phyloP scores from a whole-genome alignment of 2,113 vertebrate genomes.

The Zapornia atra region DNA sequence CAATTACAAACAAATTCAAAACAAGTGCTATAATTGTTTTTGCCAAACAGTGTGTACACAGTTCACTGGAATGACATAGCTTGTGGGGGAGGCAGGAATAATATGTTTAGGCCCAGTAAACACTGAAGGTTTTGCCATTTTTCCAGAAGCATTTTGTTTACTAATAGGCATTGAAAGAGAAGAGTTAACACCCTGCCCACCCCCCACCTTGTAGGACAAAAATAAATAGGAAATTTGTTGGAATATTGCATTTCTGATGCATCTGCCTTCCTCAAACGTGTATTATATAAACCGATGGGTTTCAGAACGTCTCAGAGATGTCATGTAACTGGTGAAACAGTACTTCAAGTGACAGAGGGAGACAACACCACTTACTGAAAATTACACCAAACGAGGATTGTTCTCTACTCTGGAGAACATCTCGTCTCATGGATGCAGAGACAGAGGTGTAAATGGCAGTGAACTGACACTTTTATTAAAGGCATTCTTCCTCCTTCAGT shows the following conservation, averaged over 20 bases:
- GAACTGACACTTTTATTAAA: constrained; percentile 49
- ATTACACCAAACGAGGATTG: not conserved
- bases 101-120: constrained; percentile 52
- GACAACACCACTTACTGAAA: constrained; percentile 24
- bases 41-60: constrained; percentile 57
- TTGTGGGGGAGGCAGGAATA: constrained; percentile 61
- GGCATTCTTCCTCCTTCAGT: constrained; percentile 27
- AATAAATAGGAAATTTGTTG: constrained; percentile 14
- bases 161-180: not conserved
- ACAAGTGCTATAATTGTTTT: constrained; percentile 54
- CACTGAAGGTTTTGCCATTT: constrained; percentile 40
- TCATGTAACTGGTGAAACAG: not conserved
- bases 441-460: constrained; percentile 19
- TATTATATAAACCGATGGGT: not conserved
- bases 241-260: not conserved
- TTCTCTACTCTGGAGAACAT: constrained; percentile 25
- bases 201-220: not conserved
- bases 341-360: constrained; percentile 42
- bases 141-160: constrained; percentile 64
- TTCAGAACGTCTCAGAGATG: constrained; percentile 15
- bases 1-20: constrained; percentile 60
- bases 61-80: constrained; percentile 49
- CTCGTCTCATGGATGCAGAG: constrained; percentile 14
- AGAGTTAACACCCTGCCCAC: not conserved
- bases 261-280: not conserved